Evolutionary conservation across 2,888 invertebrate species (phyloP).

Genomic region (Megamerina dolium): DNA sequence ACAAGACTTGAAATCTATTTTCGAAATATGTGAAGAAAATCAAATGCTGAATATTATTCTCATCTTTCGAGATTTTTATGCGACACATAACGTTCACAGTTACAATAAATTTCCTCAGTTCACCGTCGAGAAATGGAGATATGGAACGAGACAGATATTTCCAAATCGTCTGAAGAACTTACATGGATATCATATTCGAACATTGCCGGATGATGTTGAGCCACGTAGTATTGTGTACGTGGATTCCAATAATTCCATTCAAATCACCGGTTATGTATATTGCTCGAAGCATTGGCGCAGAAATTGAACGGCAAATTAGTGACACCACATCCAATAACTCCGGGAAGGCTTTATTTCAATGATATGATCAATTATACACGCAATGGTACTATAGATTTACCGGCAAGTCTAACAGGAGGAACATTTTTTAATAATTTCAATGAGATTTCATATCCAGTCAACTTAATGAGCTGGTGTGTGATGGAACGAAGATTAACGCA

Average conservation of each 20-base stretch:
- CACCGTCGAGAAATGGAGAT: not conserved
- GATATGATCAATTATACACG: not conserved
- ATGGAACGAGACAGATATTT: not conserved
- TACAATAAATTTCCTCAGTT: not conserved
- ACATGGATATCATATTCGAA: not conserved
- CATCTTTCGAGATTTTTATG: not conserved
- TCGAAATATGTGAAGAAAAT: not conserved
- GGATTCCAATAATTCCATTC: not conserved
- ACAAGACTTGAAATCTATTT: not conserved
- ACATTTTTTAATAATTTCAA: not conserved
- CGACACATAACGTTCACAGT: not conserved
- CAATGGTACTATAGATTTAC: not conserved
- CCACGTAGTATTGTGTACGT: not conserved
- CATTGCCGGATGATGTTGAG: constrained; percentile 1
- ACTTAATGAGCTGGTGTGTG: not conserved
- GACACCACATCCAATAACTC: not conserved
- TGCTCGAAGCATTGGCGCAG: not conserved
- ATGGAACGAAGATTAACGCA: not conserved
- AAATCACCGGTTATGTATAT: not conserved
- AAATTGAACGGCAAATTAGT: not conserved
- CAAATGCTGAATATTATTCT: not conserved
- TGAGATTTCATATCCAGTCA: not conserved
- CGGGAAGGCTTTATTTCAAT: not conserved
- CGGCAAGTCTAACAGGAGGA: too few relatives aligned
- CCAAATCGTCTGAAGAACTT: not conserved